phyloP scores from a whole-genome alignment of 1,140 invertebrate species.

The Limonius californicus region DNA sequence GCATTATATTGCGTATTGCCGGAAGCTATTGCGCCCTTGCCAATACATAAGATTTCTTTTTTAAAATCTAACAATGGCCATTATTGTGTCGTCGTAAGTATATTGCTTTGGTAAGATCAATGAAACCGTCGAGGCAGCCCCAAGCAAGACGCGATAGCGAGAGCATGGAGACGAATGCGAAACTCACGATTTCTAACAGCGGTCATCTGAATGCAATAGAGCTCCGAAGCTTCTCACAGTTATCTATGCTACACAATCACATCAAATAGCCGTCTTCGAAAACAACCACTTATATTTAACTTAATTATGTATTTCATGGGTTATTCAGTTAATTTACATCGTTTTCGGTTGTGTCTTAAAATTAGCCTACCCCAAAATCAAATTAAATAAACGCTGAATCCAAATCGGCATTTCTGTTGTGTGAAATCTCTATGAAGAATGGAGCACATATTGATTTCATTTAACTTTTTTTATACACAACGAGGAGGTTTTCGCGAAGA shows the following conservation, averaged over 20 bases:
- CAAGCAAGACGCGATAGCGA: conserved; percentile 28
- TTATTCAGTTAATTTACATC: too few relatives aligned
- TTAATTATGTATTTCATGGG: too few relatives aligned
- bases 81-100: conserved; percentile 40
- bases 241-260: too few relatives aligned
- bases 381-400: too few relatives aligned
- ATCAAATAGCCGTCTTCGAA: too few relatives aligned
- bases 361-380: too few relatives aligned
- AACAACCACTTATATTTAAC: too few relatives aligned
- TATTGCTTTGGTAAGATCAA: conserved; percentile 41
- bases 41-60: conserved; percentile 32
- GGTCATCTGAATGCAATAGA: conserved; percentile 31
- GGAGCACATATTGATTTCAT: too few relatives aligned
- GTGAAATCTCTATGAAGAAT: too few relatives aligned
- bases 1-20: conserved; percentile 20
- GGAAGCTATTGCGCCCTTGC: conserved; percentile 24
- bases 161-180: conserved; percentile 5
- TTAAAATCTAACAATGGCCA: conserved; percentile 35
- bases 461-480: conserved; percentile 12
- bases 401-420: too few relatives aligned
- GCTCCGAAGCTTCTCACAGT: too few relatives aligned
- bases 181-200: conserved; percentile 14
- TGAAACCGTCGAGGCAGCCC: conserved; percentile 24
- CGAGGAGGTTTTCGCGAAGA: conserved; percentile 10
- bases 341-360: too few relatives aligned